Evolutionary conservation across 2,113 vertebrate genomes (phyloP), one percentile per base, ranked within the genome.

Genomic region (Miniopterus natalensis): DNA sequence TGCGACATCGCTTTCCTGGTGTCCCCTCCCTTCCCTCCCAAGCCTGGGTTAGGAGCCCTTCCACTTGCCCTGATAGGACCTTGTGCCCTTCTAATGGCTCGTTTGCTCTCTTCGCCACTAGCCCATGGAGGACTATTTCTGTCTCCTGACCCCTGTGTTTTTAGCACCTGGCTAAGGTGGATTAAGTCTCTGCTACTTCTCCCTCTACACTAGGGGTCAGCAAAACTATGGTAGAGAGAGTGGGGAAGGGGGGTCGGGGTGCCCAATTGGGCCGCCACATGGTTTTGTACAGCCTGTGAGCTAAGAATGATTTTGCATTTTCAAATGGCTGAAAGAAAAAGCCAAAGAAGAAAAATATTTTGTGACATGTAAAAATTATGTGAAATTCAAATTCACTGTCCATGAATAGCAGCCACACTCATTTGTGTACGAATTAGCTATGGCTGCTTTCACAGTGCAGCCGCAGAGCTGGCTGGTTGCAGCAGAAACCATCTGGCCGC

Each of bases 331-430:
- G 14, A 36, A 29, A 66, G 29, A 7, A 45, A 70, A 83, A 87
- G 53, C 29, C 27, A 31, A 94, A 89, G 27, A 59, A 85, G 15
- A 57, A 90, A 88, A 89, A 36, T 61, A 75, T 45, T 88, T 90
- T 57, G 7, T 79, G 80, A 51, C 73, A 40, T 14, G 1, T 73
- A 21, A 84, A 90, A 49, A 31, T 20, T 10, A 87, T 5, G 8
- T 12, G 45, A 84, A 65, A 84, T 75, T 93, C 13, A 68, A 40
- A 73, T 68, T 88, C 49, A 23, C 36, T 25, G 71, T 84, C 31
- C 15, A 14, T 70, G 49, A 55, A 47, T 17, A 85, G 1, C 5
- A n/a, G 66, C 2, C 51, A 20, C 3, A 6, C 6, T 78, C 27
- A 5, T 15, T 40, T 25, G 7, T 74, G 66, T 20, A 63, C 31